Base-by-base conservation (phyloP, 2,888 invertebrate species). In the Aspidiotus destructor region DNA sequence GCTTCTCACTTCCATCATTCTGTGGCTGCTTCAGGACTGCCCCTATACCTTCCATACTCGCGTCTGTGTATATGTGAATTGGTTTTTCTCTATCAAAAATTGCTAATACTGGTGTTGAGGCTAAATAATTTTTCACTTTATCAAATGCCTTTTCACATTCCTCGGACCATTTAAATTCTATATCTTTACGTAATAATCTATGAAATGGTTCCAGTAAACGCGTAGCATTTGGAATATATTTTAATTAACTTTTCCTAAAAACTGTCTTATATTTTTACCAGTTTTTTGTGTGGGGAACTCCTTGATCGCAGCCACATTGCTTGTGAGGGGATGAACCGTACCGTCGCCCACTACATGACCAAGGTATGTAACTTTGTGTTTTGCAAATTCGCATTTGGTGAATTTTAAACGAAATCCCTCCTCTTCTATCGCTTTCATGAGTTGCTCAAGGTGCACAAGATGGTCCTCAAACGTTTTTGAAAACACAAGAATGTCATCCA, bases 391-490 rank as follows among this genome's bases (percentile, higher is more conserved):
- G 16, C 64, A 69, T 69, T 69, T 69, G 42, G 17, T 52, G 2
- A 69, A 63, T 64, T 69, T 63, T 8, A 69, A 28, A 41, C 52
- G 54, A n/a, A 69, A 69, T 48, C 69, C 63, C 57, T 69, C 69
- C 10, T 53, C 58, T 52, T 52, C 10, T 42, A 74, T 72, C 41
- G 71, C 73, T 55, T 73, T 55, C 60, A 73, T 62, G 68, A 73
- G 54, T 70, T 53, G 40, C 52, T 69, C 61, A 58, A 73, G 10
- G 61, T 73, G 73, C 40, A 67, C 41, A 55, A 73, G 10, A 62
- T 74, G 72, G 64, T 73, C 72, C n/a, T 70, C 68, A 62, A 72
- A 73, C 42, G 73, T 68, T 70, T 69, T 69, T 53, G 72, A 72
- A 68, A 67, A 64, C 71, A 73, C 7, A 60, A 42, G 16, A n/a